Percentiles rank a stretch among this genome's conserved stretches.
Evolutionary conservation across 2,113 vertebrate genomes (phyloP).

Genomic region (Nothoprocta perdicaria): DNA sequence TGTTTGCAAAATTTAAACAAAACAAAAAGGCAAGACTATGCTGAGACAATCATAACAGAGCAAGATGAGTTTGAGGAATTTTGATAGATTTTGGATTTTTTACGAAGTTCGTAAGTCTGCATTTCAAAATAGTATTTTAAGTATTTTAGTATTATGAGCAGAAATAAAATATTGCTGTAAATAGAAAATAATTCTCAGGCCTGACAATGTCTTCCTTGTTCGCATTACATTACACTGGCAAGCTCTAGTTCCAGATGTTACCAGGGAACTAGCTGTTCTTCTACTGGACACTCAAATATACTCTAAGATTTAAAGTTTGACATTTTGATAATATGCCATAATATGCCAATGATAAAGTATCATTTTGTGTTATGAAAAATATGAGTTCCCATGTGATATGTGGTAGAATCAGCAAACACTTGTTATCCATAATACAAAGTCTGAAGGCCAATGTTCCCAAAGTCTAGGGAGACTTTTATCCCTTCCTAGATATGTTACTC

Average conservation of each 20-base stretch:
- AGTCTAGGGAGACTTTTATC: neutral
- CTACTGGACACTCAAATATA: neutral
- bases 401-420: neutral
- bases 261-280: neutral
- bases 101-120: neutral
- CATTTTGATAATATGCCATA: no score
- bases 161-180: neutral
- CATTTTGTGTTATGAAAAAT: neutral
- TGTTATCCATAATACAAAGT: neutral
- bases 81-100: neutral
- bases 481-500: neutral
- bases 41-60: neutral
- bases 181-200: neutral
- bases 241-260: neutral
- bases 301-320: neutral
- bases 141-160: neutral
- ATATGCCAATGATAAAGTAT: neutral
- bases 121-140: no score
- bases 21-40: neutral
- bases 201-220: neutral
- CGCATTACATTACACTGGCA: neutral
- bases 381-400: neutral
- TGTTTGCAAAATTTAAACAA: neutral
- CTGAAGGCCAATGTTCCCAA: neutral
- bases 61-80: fast-evolving